These are phyloP conservation scores for Dorcus parallelipipedus DNA, from an alignment of 2,888 invertebrate genomes.

Conservation along the genomic window DNA sequence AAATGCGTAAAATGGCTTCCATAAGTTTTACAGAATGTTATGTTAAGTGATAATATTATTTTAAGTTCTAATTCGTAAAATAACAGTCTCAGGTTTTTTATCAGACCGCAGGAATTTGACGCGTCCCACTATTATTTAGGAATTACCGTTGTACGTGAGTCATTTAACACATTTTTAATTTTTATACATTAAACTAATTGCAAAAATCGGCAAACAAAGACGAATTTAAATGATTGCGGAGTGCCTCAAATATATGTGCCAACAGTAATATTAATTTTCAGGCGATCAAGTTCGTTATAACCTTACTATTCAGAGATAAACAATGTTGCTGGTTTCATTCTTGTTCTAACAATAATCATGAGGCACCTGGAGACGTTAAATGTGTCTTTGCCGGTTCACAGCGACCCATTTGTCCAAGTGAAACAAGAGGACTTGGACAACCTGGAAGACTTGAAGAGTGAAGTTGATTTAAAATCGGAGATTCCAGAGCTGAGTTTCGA, in stretches of 20 bases:
- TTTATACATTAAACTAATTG: no score
- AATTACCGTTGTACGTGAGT: no score
- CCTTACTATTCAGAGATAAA: background rate
- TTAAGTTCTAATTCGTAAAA: background rate
- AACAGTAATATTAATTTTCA: no score
- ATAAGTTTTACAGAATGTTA: background rate
- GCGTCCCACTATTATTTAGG: no score
- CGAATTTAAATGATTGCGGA: background rate
- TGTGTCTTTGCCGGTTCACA: constrained; percentile 1
- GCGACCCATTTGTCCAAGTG: constrained; percentile 15
- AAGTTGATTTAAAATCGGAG: constrained; percentile 17
- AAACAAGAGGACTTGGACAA: constrained; percentile 33
- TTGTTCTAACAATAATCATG: constrained; percentile 11
- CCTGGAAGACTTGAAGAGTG: constrained; percentile 13
- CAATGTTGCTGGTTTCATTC: background rate
- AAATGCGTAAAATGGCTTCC: constrained; percentile 19
- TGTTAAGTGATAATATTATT: background rate
- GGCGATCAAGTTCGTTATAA: background rate
- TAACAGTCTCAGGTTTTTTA: background rate
- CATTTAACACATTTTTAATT: no score
- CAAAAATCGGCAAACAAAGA: no score
- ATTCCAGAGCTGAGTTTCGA: constrained; percentile 14
- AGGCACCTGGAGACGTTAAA: constrained; percentile 19
- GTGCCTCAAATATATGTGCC: background rate
- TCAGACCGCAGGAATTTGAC: no score